Percentiles rank a stretch among this genome's conserved stretches.
phyloP scores from a whole-genome alignment of 1,140 invertebrate species.

The Notospermus geniculatus region DNA sequence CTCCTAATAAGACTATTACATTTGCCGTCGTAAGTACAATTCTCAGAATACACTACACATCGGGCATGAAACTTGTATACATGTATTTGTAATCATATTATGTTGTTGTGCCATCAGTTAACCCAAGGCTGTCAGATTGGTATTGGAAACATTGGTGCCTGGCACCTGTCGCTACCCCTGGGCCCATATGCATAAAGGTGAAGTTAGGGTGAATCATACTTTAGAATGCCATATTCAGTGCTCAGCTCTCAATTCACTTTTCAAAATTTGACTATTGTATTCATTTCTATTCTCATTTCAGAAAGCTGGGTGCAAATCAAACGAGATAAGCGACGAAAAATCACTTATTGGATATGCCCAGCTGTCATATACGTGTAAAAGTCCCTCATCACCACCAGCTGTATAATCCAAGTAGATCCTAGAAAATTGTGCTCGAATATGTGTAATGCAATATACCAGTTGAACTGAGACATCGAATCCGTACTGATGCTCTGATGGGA shows the following conservation, averaged over 20 bases:
- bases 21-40: slow-evolving; percentile 79
- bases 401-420: too few relatives aligned
- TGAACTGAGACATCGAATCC: too few relatives aligned
- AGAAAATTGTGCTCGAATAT: too few relatives aligned
- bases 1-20: slow-evolving; percentile 69
- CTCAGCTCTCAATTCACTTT: not conserved
- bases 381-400: too few relatives aligned
- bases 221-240: not conserved
- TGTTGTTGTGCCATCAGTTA: not conserved
- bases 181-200: not conserved
- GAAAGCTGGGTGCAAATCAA: slow-evolving; percentile 77
- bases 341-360: slow-evolving; percentile 94
- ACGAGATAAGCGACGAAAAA: slow-evolving; percentile 89
- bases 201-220: not conserved
- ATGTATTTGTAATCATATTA: not conserved
- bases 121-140: not conserved
- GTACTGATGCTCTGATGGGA: too few relatives aligned
- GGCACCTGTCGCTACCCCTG: not conserved
- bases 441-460: too few relatives aligned
- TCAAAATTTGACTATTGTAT: slow-evolving; percentile 1
- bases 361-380: slow-evolving; percentile 61
- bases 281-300: slow-evolving; percentile 58
- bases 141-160: not conserved
- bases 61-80: not conserved
- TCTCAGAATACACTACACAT: not conserved